Evolutionary conservation across 1,140 invertebrate genomes (phyloP).

Genomic region (Parasteatoda tepidariorum): DNA sequence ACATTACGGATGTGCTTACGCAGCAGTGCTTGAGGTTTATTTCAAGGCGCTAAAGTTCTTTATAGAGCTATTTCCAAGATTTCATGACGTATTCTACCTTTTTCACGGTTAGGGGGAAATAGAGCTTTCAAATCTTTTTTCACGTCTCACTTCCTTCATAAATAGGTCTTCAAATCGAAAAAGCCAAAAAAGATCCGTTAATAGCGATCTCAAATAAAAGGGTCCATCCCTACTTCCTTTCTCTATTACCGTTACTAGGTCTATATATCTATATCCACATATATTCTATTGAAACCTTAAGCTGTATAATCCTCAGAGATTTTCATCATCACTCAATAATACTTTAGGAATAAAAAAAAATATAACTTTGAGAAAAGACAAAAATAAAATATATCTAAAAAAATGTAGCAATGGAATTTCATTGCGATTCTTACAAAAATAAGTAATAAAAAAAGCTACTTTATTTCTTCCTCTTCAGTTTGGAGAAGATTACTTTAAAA

Average conservation of each 20-base stretch:
- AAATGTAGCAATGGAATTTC: slow-evolving; percentile 40
- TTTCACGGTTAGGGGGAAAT: background rate
- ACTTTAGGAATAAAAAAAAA: slow-evolving; percentile 5
- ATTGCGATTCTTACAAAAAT: slow-evolving; percentile 34
- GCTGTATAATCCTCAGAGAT: slow-evolving; percentile 37
- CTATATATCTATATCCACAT: slow-evolving; percentile 20
- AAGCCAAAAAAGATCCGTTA: slow-evolving; percentile 26
- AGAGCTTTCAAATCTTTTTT: slow-evolving; percentile 31
- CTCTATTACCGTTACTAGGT: slow-evolving; percentile 13
- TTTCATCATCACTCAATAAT: slow-evolving; percentile 57
- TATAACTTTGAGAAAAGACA: slow-evolving; percentile 16
- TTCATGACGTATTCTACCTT: background rate
- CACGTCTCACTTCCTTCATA: background rate
- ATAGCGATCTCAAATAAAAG: slow-evolving; percentile 46
- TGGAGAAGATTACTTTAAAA: slow-evolving; percentile 53
- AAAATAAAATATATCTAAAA: slow-evolving; percentile 38
- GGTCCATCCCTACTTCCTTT: background rate
- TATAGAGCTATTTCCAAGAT: background rate
- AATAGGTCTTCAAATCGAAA: background rate
- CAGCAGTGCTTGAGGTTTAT: background rate
- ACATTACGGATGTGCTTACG: background rate
- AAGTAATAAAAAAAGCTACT: no score
- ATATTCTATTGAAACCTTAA: slow-evolving; percentile 25
- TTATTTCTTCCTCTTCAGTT: background rate
- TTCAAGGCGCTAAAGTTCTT: background rate